Base-by-base conservation (phyloP, 2,888 invertebrate genomes). In the Yponomeuta malinellus region DNA sequence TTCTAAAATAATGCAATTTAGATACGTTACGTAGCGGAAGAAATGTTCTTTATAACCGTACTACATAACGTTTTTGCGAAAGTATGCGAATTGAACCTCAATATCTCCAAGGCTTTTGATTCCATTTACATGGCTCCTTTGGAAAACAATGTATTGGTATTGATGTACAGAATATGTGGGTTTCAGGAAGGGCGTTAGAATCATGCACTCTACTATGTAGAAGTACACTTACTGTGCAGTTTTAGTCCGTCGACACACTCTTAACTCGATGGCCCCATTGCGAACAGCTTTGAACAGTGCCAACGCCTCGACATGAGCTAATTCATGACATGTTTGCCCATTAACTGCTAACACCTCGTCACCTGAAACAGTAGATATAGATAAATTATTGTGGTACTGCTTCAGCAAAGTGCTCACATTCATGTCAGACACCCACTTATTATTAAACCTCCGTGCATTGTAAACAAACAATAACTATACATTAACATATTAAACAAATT, bases 341-440 rank as follows among this genome's bases (percentile, higher is more conserved):
- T 97, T 97, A 31, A 97, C 95, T 72, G 96, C 95, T 76, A 96
- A 87, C 77, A 97, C 95, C 88, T 97, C 96, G 83, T 97, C 97
- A 70, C 97, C 96, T 95, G 85, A 12, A 59, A 59, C 52, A 59
- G 52, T 59, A 59, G 15, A 59, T 15, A 59, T 1, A 8, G 8
- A 10, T 2, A 2, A 15, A 59, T 59, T 15, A 59, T 59, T 15
- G 8, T 15, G 15, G 12, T 2, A 52, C 15, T 15, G 52, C 52
- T 59, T 15, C 23, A n/a, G 10, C 12, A 29, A 23, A 59, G 31
- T 59, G 29, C 64, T 48, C 10, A 37, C 43, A 65, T 48, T 3
- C 10, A 31, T 71, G 31, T 71, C 48, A 66, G 15, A 69, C 31
- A 4, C 23, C 12, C 48, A 67, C 52, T 59, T 59, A 59, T 59